Base-by-base conservation (phyloP, 2,113 vertebrate genomes). In the Chloebia gouldiae region DNA sequence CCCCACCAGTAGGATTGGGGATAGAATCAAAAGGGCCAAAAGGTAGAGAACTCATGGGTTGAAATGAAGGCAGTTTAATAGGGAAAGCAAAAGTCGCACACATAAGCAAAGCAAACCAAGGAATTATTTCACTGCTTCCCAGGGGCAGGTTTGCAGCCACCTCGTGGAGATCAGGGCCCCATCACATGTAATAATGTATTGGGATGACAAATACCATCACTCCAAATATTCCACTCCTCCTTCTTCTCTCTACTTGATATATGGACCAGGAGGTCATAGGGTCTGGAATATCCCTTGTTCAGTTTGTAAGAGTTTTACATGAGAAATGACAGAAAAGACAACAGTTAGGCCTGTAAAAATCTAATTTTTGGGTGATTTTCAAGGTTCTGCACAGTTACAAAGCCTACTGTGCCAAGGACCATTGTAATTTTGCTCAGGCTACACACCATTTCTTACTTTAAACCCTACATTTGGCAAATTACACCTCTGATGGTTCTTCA, bases 171-270 rank as follows among this genome's bases (percentile, higher is more conserved):
- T 14, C 21, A 49, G 42, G 7, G 22, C 6, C 10, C 5, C 35
- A 54, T 42, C 25, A 47, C 0, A 0, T 0, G 1, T 35, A 69
- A 54, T 3, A 31, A 39, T 33, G 18, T 23, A 21, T 20, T 76
- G 22, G 63, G 35, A 54, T 69, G 63, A 28, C 35, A 82, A 63
- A 69, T 17, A 28, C 25, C 12, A 47, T 83, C 18, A 42, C 18
- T 56, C 64, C 30, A 42, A 83, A 56, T 30, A 61, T 49, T 25
- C 25, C 7, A 18, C 17, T 33, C 30, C n/a, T 69, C 35, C 15
- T 77, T 63, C 25, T 37, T 63, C 18, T 31, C 1, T 14, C 12
- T 49, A 28, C 19, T 69, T 42, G 44, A 49, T 49, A 16, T 16
- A 42, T 7, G 37, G 21, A 82, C 6, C 25, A 31, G 54, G 40